These are phyloP conservation scores for Brachionus rotundiformis DNA, from an alignment of 1,140 invertebrate genomes.

Conservation along the genomic window DNA sequence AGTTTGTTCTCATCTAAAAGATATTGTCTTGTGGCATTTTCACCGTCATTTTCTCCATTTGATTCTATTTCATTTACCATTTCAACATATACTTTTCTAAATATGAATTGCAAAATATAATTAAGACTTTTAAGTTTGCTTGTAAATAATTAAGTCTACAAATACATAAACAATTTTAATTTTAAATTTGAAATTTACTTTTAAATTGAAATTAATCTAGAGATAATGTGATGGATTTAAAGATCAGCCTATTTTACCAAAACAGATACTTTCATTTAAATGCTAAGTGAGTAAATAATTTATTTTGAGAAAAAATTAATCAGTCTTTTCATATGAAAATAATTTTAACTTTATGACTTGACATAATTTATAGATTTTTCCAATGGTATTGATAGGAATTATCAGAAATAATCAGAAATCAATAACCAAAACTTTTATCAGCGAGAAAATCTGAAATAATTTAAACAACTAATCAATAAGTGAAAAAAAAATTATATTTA, in stretches of 20 bases:
- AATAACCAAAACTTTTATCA: neutral
- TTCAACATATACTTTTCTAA: neutral
- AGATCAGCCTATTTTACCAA: too few species aligned
- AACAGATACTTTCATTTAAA: too few species aligned
- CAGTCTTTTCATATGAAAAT: neutral
- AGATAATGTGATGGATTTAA: too few species aligned
- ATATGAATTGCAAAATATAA: neutral
- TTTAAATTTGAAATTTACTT: constrained; percentile 5
- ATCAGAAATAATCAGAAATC: neutral
- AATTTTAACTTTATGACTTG: neutral
- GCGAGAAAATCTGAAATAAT: neutral
- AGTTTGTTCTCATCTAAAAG: neutral
- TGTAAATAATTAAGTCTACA: neutral
- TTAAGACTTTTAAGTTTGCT: neutral
- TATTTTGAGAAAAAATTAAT: neutral
- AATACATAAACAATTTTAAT: neutral
- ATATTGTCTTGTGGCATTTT: constrained; percentile 41
- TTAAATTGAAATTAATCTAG: too few species aligned
- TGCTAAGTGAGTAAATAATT: too few species aligned
- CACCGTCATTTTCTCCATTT: constrained; percentile 13
- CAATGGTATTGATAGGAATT: neutral
- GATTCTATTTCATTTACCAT: constrained; percentile 25
- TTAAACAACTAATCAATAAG: neutral
- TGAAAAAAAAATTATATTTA: too few species aligned
- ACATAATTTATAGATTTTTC: constrained; percentile 8